Percentiles rank a stretch among this genome's conserved stretches.
These are phyloP conservation scores for Eulemur macaco DNA, from an alignment of 2,113 vertebrate species.

Conservation along the genomic window DNA sequence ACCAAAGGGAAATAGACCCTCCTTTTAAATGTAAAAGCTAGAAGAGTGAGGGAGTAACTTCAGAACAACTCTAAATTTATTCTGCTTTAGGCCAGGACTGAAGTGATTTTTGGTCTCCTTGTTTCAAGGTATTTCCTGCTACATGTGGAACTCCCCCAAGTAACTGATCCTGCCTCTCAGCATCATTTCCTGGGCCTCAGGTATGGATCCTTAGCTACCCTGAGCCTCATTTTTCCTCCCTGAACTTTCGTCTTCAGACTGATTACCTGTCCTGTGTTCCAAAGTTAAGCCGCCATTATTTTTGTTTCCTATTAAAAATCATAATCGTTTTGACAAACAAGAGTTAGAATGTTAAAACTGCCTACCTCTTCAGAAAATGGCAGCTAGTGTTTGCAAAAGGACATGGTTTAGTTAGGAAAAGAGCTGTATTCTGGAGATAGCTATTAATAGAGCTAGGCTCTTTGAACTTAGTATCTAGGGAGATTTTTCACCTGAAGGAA, in stretches of 20 bases:
- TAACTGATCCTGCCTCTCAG: neutral
- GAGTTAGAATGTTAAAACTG: neutral
- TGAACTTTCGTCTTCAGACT: neutral
- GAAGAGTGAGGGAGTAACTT: neutral
- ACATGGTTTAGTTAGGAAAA: neutral
- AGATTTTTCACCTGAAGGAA: neutral
- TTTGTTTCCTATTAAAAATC: neutral
- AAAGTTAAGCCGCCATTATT: neutral
- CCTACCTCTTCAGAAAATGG: neutral
- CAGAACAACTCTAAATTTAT: neutral
- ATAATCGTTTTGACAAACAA: conserved; percentile 7
- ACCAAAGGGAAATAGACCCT: neutral
- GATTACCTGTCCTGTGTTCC: neutral
- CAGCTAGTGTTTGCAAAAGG: neutral
- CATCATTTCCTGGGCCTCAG: neutral
- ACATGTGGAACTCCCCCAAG: neutral
- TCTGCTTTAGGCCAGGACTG: neutral
- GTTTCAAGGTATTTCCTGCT: neutral
- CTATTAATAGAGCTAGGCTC: neutral
- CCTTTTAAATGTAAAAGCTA: neutral
- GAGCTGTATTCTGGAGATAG: neutral
- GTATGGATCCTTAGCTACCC: neutral
- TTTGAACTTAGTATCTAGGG: neutral
- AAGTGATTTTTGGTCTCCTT: neutral
- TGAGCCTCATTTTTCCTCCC: neutral